Base-by-base conservation (phyloP, 1,140 invertebrate species). In the Contarinia nasturtii region DNA sequence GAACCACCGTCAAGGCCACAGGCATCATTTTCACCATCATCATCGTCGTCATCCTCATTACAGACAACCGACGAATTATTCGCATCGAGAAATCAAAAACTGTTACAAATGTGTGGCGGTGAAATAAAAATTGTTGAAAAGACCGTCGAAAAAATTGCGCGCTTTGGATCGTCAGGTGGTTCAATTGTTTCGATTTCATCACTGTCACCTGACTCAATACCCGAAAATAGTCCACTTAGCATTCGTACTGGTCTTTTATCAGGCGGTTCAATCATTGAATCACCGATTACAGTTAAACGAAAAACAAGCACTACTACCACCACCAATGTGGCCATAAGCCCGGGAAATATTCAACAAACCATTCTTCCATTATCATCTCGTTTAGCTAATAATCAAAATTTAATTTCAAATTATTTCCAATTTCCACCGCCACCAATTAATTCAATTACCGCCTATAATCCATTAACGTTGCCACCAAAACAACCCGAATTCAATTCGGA, bases 381-480 rank as follows among this genome's bases (percentile, higher is more conserved):
- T 55, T 57, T 78, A 49, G 65, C 70, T 17, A 69, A 72, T 0
- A 58, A 22, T 37, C 45, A 55, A 4, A 49, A 47, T 33, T 44
- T 55, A 10, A 51, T 63, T 21, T 59, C 69, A 33, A 65, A 68
- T 27, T 71, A 72, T 51, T 74, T 74, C 54, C 72, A 73, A 50
- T 74, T 74, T 64, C 71, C 72, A 50, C 27, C 27, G 27, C 27
- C 27, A 27, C 71, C 72, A 34, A 67, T 74, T 33, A 72, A 71
- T 51, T 67, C 70, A 41, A 79, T 80, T 52, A 79, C 77, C 54
- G 76, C 75, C 44, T 82, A 74, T 56, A 83, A 82, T 63, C 80
- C 82, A 0, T 57, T 84, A 15, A 74, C 72, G 11, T 56, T 74
- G 51, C 69, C 71, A 7, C 68, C 69, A 3, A 51, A 43, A 43